Base-by-base conservation (phyloP, 2,797 vertebrate species). In the Nyctalus aviator region DNA sequence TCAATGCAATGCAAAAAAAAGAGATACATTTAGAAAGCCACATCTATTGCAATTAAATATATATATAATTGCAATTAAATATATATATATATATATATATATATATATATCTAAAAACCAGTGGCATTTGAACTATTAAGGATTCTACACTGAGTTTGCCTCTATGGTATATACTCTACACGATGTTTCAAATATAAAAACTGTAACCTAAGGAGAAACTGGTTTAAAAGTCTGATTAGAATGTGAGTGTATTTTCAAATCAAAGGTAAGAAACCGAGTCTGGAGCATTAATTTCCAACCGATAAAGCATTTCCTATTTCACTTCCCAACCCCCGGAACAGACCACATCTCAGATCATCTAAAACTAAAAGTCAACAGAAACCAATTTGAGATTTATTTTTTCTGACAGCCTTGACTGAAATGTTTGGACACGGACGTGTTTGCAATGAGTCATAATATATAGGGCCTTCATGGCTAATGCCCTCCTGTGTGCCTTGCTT, bases 381-480 rank as follows among this genome's bases (percentile, higher is more conserved):
- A 66, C 44, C 71, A 85, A 59, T 48, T 8, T 41, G 59, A 81
- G 9, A 62, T 73, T 82, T 41, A n/a, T n/a, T 41, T n/a, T 73
- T 91, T 78, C 48, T 46, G 15, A 44, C 57, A 76, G 27, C 48
- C 30, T 73, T 77, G n/a, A 84, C 85, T 57, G 71, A 93, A 88
- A 90, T 50, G 88, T 69, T 91, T 50, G 73, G 57, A 68, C 55
- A 81, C 0, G 59, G 57, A 72, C 73, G 76, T 72, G 78, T 93
- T 94, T 95, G 78, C 82, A 57, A 35, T 95, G 95, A 92, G 75
- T 96, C 96, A 95, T 57, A 87, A 68, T 83, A 79, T 81, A 90
- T 1, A 71, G n/a, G 55, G n/a, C 75, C 84, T 84, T 44, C 53
- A 82, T n/a, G 73, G 11, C 50, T 78, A 93, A 23, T 21, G 23